Conservation (phyloP, 1,140 invertebrate species). For the Bombus pyrosoma region DNA sequence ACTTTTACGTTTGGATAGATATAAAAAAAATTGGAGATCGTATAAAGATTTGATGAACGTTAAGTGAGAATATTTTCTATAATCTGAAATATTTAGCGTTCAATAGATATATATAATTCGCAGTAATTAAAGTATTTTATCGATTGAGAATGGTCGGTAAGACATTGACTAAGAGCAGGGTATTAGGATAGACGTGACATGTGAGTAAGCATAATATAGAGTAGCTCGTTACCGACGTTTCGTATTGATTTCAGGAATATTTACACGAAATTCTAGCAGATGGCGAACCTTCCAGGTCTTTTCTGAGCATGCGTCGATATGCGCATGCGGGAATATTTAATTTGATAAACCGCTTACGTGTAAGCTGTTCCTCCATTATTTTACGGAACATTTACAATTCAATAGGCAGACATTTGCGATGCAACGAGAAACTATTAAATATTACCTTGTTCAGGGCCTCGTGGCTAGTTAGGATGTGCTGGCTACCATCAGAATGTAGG, state of each 20-base stretch:
- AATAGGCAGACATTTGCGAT: neutral
- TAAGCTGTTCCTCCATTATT: neutral
- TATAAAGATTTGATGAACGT: neutral
- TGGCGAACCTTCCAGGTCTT: conserved; percentile 32
- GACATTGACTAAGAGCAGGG: too few relatives aligned
- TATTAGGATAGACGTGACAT: too few relatives aligned
- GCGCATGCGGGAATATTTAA: neutral
- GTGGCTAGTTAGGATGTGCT: conserved; percentile 67
- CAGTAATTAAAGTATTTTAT: neutral
- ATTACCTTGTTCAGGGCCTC: conserved; percentile 74
- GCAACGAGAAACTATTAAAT: neutral
- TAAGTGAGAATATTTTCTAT: neutral
- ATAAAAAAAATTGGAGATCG: neutral
- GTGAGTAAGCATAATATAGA: neutral
- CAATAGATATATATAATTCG: too few relatives aligned
- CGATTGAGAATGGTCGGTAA: conserved; percentile 16
- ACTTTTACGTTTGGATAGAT: neutral
- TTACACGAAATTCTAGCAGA: neutral
- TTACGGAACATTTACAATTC: neutral
- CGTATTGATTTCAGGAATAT: neutral
- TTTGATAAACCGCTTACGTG: neutral
- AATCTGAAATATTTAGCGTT: too few relatives aligned
- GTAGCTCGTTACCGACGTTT: neutral
- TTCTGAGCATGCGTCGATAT: conserved; percentile 33
- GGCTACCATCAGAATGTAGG: conserved; percentile 71